Evolutionary conservation across 2,113 vertebrate species (phyloP).

Genomic region (Urocynchramus pylzowi): DNA sequence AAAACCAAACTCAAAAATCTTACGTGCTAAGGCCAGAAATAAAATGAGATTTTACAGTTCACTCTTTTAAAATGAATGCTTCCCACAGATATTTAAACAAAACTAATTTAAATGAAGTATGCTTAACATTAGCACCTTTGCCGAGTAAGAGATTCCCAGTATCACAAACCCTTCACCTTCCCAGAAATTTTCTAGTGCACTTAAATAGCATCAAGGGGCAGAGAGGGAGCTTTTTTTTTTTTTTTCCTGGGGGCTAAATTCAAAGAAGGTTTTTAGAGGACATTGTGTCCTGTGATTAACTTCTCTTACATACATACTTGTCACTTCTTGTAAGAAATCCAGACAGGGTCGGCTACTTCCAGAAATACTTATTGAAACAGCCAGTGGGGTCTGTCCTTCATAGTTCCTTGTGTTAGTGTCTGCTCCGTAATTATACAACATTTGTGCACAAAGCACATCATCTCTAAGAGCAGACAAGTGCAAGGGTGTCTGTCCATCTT

Average conservation of each 20-base stretch:
- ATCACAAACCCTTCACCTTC: constrained; percentile 35
- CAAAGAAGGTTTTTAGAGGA: constrained; percentile 54
- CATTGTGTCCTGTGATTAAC: constrained; percentile 41
- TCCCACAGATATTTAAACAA: background rate
- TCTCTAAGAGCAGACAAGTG: constrained; percentile 96
- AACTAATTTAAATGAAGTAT: background rate
- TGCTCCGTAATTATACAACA: constrained; percentile 95
- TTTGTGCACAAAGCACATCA: constrained; percentile 91
- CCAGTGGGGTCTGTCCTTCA: constrained; percentile 94
- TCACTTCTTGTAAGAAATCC: constrained; percentile 97
- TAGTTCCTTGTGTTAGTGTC: constrained; percentile 96
- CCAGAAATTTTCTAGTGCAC: constrained; percentile 18
- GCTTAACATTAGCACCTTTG: background rate
- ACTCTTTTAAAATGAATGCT: background rate
- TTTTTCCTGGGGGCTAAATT: constrained; percentile 12
- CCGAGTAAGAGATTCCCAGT: background rate
- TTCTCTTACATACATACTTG: constrained; percentile 86
- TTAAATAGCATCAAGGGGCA: constrained; percentile 41
- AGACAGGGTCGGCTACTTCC: constrained; percentile 91
- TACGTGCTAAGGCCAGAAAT: background rate
- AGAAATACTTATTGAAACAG: constrained; percentile 94
- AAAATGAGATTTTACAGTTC: background rate
- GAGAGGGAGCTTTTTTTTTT: background rate
- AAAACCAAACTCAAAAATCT: background rate
- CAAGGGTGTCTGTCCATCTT: constrained; percentile 95